phyloP scores from a whole-genome alignment of 2,113 vertebrate species.

The Machaerirhynchus nigripectus region DNA sequence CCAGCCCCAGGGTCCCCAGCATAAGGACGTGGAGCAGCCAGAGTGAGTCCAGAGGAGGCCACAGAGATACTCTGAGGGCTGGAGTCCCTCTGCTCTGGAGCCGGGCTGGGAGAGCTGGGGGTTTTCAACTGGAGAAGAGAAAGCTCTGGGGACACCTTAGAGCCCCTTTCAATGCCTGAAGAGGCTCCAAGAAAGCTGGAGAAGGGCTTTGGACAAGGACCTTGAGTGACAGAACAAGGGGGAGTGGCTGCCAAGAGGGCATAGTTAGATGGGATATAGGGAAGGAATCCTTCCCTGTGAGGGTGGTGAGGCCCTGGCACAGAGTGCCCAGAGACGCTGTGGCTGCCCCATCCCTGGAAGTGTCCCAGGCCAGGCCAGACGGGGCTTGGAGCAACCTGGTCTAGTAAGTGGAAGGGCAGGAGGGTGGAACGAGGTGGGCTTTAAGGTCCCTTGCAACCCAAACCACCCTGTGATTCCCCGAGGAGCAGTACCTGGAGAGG shows the following conservation, averaged over 20 bases:
- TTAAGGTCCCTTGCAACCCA: background rate
- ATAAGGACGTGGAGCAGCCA: background rate
- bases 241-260: background rate
- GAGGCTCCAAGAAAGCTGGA: background rate
- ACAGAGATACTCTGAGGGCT: background rate
- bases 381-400: background rate
- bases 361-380: rapidly evolving
- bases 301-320: background rate
- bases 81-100: background rate
- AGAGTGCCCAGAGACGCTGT: background rate
- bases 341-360: background rate
- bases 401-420: background rate
- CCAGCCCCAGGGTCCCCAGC: background rate
- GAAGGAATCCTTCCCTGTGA: background rate
- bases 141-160: background rate
- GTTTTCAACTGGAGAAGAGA: background rate
- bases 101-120: background rate
- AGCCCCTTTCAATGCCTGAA: background rate
- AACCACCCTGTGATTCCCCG: rapidly evolving
- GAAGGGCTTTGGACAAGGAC: no score
- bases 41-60: background rate
- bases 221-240: background rate
- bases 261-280: background rate
- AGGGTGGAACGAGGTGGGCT: rapidly evolving
- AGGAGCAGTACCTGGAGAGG: constrained; percentile 76